These are phyloP conservation scores for Chrysodeixis includens DNA, from an alignment of 2,888 invertebrate genomes.

Conservation along the genomic window DNA sequence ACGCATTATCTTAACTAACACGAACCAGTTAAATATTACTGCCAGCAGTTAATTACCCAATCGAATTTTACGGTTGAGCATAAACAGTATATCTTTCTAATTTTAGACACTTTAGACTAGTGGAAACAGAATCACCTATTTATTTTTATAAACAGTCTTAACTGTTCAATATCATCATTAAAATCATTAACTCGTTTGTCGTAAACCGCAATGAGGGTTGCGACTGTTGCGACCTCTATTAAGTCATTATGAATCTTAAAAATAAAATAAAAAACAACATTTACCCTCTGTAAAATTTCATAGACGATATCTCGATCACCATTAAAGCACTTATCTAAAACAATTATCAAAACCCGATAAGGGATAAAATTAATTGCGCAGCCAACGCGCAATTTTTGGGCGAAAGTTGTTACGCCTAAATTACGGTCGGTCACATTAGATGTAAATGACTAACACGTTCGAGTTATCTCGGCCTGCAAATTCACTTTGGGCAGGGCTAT, in stretches of 20 bases:
- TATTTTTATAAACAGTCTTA: not conserved
- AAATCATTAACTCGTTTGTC: conserved; percentile 2
- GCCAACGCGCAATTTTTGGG: conserved; percentile 49
- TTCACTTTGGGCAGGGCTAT: conserved; percentile 85
- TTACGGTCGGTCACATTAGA: conserved; percentile 66
- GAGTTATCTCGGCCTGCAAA: conserved; percentile 84
- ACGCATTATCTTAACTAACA: not conserved
- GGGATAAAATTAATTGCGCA: conserved; percentile 54
- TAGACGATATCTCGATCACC: conserved; percentile 42
- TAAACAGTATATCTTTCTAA: not conserved
- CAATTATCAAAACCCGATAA: conserved; percentile 59
- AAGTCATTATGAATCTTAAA: conserved; percentile 8
- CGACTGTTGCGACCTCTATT: not conserved
- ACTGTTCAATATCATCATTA: not conserved
- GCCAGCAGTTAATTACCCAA: not conserved
- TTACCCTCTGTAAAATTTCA: conserved; percentile 33
- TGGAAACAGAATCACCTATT: not conserved
- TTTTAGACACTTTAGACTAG: not conserved
- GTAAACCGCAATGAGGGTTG: conserved; percentile 1
- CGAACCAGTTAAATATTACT: conserved; percentile 1
- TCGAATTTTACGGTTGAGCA: not conserved
- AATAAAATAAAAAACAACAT: conserved; percentile 3
- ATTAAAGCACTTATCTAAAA: conserved; percentile 55
- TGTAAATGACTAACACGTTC: conserved; percentile 84
- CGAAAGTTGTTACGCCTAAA: conserved; percentile 52